phyloP scores from a whole-genome alignment of 2,888 invertebrate species.

The Lomographa bimaculata region DNA sequence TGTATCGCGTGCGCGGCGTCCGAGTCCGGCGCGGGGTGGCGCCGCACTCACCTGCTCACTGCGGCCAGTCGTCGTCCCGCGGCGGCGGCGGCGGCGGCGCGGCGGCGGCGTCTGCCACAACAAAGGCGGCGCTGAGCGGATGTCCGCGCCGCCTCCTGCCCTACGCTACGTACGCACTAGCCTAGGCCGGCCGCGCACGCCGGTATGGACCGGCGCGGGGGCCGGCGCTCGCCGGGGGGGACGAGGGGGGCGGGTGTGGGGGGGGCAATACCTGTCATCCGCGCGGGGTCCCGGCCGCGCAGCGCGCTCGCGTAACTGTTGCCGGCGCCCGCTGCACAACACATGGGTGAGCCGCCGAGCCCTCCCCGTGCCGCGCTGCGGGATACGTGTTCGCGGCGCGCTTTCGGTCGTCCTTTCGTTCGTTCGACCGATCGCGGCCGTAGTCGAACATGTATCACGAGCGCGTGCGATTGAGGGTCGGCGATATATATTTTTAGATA shows the following conservation, averaged over 20 bases:
- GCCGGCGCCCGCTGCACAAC: conserved; percentile 56
- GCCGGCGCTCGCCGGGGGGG: conserved; percentile 24
- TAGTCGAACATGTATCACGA: neutral
- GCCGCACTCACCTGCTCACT: conserved; percentile 5
- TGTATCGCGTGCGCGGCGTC: no score
- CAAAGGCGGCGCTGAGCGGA: conserved; percentile 23
- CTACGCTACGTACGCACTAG: conserved; percentile 10
- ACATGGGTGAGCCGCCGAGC: conserved; percentile 77
- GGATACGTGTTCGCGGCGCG: conserved; percentile 1
- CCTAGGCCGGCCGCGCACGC: conserved; percentile 23
- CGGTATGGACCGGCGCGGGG: conserved; percentile 30
- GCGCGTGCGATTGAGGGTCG: neutral
- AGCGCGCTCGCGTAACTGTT: conserved; percentile 94
- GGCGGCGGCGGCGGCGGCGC: conserved; percentile 15
- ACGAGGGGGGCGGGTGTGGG: conserved; percentile 19
- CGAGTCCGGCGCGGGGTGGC: conserved; percentile 10
- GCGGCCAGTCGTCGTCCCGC: conserved; percentile 11
- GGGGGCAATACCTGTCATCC: conserved; percentile 92
- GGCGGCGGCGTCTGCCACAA: conserved; percentile 35
- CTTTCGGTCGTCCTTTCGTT: no score
- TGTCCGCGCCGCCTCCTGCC: conserved; percentile 20
- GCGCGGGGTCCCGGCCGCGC: conserved; percentile 91
- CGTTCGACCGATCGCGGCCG: neutral
- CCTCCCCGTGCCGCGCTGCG: conserved; percentile 85
- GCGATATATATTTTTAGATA: neutral